These are phyloP conservation scores for Aquatica leii DNA, from an alignment of 2,888 invertebrate genomes.

Conservation along the genomic window DNA sequence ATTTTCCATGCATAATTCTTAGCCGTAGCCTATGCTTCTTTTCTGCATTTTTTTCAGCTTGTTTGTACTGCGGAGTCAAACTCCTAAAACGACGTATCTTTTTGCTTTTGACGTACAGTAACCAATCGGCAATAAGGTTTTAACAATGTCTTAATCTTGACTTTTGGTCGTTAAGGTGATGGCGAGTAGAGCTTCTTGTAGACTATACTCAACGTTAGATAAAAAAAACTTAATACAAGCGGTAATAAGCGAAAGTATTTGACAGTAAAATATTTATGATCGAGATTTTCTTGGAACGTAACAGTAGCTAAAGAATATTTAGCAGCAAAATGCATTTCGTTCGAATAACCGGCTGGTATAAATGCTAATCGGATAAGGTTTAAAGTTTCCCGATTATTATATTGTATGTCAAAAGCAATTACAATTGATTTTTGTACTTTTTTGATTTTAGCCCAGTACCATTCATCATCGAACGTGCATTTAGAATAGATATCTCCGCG, in stretches of 20 bases:
- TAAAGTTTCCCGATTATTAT: constrained; percentile 88
- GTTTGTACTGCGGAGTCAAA: constrained; percentile 80
- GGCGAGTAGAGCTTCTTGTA: constrained; percentile 63
- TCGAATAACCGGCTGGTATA: constrained; percentile 79
- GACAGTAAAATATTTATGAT: constrained; percentile 79
- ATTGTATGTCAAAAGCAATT: constrained; percentile 91
- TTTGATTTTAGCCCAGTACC: constrained; percentile 97
- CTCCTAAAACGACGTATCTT: constrained; percentile 82
- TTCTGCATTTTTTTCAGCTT: constrained; percentile 87
- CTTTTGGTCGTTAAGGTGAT: constrained; percentile 66
- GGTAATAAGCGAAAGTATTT: constrained; percentile 64
- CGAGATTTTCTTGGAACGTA: constrained; percentile 85
- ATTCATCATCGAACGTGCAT: constrained; percentile 90
- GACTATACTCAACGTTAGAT: constrained; percentile 84
- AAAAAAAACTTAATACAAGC: constrained; percentile 80
- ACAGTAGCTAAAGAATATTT: constrained; percentile 89
- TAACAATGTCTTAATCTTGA: constrained; percentile 74
- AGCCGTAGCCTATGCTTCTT: constrained; percentile 83
- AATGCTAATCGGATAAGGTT: constrained; percentile 78
- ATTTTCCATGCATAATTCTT: constrained; percentile 67
- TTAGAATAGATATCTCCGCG: constrained; percentile 88
- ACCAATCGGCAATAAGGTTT: constrained; percentile 87
- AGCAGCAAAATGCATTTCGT: constrained; percentile 82
- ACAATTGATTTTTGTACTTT: constrained; percentile 77
- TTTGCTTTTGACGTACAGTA: constrained; percentile 80